Base-by-base conservation (phyloP, 2,113 vertebrate genomes). In the Vanacampus margaritifer region DNA sequence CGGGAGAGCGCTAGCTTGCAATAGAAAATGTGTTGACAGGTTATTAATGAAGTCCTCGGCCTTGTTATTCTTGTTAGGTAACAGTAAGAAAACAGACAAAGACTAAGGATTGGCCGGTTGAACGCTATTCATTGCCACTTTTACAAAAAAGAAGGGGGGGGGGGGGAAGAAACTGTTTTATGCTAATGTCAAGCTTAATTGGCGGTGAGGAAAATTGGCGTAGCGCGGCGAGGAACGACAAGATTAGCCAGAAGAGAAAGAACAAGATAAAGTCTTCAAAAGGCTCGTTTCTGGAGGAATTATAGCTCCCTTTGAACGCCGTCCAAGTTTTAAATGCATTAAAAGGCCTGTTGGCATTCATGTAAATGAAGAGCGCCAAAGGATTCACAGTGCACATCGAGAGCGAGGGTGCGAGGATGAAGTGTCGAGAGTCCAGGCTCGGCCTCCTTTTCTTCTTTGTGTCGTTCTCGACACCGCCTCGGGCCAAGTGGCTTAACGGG, bases 191-290 rank as follows among this genome's bases (percentile, higher is more conserved):
- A 92, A 91, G 91, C 94, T 94, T 96, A 98, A 95, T 94, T 97
- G 96, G 95, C 95, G 95, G 98, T 95, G 94, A 92, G 94, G 39
- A 95, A 97, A 97, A 96, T 95, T 94, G 93, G 94, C 94, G 93
- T 96, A 94, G 95, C 95, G 94, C 95, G 93, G 92, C 94, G 94
- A 95, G 94, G 94, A 94, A 90, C 93, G 95, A 90, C 91, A 92
- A 96, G 94, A 97, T 96, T 95, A 97, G 94, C 93, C 91, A 92
- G 94, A 95, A 96, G 91, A 95, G 93, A 95, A 96, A 93, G 95
- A 95, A 94, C 93, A 94, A 94, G 94, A 98, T 97, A 99, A 96
- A 96, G 94, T 94, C 93, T 96, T 96, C 88, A 93, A 95, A 97
- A 95, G 95, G 93, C 94, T 93, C 92, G 95, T 95, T 98, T 95